Base-by-base conservation (phyloP, 2,113 vertebrate genomes). In the Channa argus region DNA sequence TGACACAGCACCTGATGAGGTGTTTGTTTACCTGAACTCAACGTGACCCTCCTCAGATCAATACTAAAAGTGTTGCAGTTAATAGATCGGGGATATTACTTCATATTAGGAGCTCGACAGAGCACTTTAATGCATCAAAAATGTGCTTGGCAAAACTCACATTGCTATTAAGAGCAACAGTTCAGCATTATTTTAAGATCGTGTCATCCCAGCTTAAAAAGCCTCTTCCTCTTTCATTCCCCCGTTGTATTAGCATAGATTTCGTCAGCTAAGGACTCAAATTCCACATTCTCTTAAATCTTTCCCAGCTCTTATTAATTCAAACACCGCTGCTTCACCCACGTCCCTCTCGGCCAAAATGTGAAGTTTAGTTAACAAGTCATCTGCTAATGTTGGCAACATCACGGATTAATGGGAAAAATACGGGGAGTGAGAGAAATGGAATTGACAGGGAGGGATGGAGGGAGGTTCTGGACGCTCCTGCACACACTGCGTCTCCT, bases 281-380 rank as follows among this genome's bases (percentile, higher is more conserved):
- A 92, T 94, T 92, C 83, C 64, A 74, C 82, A 93, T 91, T 93
- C 90, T 79, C 84, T 93, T 88, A 88, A 91, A 91, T 93, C 89
- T 91, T 89, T 82, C 77, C 65, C 3, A 59, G 64, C 78, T 81
- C 73, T 84, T 87, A 92, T 92, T 92, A 89, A 93, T 91, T 92
- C 84, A 88, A 90, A 89, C 87, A 67, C 56, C 71, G 6, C 81
- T 39, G 63, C 81, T 70, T 83, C 79, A 49, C 71, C 80, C 71
- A 36, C 34, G 43, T 81, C 84, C 84, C 86, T 83, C 64, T 69
- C 46, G 83, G 89, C 88, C 67, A 82, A 83, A 91, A 88, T 86
- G 74, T 84, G 87, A 91, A 91, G 88, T 92, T 93, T 85, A 89
- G 89, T 91, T 90, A 90, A 86, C 92, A 88, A 90, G 92, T 91